Conservation (phyloP, 2,888 invertebrate species). For the Arctia plantaginis region DNA sequence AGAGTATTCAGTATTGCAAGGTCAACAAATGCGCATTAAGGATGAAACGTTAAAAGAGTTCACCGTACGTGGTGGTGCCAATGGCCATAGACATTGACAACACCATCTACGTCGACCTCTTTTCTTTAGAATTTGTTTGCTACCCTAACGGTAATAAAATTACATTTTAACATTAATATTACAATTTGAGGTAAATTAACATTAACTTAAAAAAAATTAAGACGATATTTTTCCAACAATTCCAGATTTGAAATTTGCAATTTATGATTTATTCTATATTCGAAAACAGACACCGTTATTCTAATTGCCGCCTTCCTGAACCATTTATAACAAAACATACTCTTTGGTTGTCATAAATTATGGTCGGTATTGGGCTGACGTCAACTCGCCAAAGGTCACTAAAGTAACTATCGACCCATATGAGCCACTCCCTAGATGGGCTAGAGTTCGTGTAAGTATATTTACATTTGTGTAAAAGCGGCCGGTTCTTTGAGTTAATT, state of each 20-base stretch:
- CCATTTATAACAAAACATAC: background rate
- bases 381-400: background rate
- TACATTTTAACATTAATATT: background rate
- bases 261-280: background rate
- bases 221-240: background rate
- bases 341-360: background rate
- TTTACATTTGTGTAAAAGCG: background rate
- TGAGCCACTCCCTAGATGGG: slow-evolving; percentile 5
- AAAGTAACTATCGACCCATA: background rate
- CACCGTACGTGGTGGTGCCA: background rate
- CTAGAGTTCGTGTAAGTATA: background rate
- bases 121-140: background rate
- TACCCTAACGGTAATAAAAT: background rate
- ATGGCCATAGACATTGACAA: background rate
- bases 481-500: background rate
- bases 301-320: background rate
- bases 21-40: background rate
- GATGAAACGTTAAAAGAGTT: background rate
- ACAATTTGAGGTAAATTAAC: background rate
- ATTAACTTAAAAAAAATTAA: background rate
- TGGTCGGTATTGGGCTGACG: background rate
- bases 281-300: background rate
- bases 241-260: background rate
- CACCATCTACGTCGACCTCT: background rate
- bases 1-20: background rate